Base-by-base conservation (phyloP, 2,113 vertebrate species). In the Dolichotis patagonum region DNA sequence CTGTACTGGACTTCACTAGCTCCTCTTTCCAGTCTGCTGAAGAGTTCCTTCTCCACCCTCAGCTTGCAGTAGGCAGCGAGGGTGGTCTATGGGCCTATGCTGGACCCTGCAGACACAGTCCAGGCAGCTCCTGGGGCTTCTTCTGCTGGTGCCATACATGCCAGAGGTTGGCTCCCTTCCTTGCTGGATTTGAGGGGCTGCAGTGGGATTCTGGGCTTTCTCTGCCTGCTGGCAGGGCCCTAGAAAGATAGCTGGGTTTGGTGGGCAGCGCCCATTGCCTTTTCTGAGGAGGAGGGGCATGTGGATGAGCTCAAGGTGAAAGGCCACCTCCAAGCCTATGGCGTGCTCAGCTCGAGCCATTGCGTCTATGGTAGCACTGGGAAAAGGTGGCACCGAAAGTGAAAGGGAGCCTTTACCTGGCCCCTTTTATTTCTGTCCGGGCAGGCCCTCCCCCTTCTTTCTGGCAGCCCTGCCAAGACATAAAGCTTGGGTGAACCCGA, bases 71-170 rank as follows among this genome's bases (percentile, higher is more conserved):
- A 20, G 46, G 14, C 30, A 52, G 35, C 0, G 3, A 85, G 75
- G 38, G 14, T 89, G 19, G 60, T 35, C 63, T 16, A 30, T 73
- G 28, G 82, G 60, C 60, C 60, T 69, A 49, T 41, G 38, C 35
- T 77, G 67, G 67, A 20, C 52, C 58, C 16, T 1, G 10, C 63
- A 80, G 65, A 56, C n/a, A 49, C 28, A 56, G 46, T 67, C 43
- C 43, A 56, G 12, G 67, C 22, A 58, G 11, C 11, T 9, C 26
- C 38, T 5, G 2, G 60, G 49, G 46, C 69, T 84, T 75, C 75
- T 3, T 2, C 28, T 46, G 14, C 3, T 5, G 80, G 9, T 22
- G 19, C 0, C 13, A 5, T 10, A n/a, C 5, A n/a, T 7, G 32
- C 28, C 19, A 30, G 20, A 49, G 16, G 35, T 60, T 84, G 63